Conservation (phyloP, 35 echinoderm and acorn worm species). For the Lytechinus pictus region DNA sequence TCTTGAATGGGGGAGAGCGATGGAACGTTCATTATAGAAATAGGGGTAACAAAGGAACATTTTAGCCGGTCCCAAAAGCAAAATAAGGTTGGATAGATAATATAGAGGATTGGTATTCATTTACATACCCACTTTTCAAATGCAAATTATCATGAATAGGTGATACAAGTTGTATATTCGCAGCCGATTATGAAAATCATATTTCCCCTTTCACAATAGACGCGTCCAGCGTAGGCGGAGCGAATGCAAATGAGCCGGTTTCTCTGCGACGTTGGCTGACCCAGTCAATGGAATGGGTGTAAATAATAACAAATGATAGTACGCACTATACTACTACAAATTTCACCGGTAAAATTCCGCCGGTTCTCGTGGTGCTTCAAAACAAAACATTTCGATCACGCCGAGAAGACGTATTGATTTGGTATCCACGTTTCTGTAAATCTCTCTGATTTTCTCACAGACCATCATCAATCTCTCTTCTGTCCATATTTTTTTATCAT, state of each 20-base stretch:
- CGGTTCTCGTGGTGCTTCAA: not conserved
- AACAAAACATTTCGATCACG: not conserved
- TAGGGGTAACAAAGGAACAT: not conserved
- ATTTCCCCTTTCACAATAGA: not conserved
- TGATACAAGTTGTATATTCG: not conserved
- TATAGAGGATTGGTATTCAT: no score
- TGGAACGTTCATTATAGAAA: not conserved
- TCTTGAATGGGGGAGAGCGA: not conserved
- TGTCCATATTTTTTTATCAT: not conserved
- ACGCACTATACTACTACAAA: not conserved
- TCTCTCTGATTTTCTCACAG: not conserved
- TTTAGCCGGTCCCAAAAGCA: not conserved
- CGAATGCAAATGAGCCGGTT: not conserved
- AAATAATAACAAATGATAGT: not conserved
- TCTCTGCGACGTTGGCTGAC: no score
- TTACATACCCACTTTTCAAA: no score
- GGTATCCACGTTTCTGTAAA: not conserved
- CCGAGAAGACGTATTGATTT: not conserved
- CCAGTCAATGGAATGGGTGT: not conserved
- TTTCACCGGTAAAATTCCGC: not conserved
- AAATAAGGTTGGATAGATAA: not conserved
- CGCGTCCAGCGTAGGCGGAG: not conserved
- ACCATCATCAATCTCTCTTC: not conserved
- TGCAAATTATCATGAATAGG: not conserved
- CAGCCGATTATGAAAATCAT: not conserved